phyloP scores from a whole-genome alignment of 2,797 vertebrate genomes.

The Silurus lanzhouensis region DNA sequence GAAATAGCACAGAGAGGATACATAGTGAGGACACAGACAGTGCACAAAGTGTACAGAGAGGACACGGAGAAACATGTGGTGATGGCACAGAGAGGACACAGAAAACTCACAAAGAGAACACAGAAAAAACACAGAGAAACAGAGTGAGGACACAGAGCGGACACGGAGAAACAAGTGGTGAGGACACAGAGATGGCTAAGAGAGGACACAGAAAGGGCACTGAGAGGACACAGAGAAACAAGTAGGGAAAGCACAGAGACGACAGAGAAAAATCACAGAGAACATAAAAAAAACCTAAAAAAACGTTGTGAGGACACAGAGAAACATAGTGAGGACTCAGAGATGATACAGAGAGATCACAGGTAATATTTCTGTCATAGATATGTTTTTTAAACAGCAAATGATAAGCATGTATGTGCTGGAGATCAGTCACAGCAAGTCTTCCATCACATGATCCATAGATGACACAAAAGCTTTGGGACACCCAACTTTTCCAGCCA shows the following conservation, averaged over 20 bases:
- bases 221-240: not conserved
- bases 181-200: not conserved
- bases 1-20: not conserved
- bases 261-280: not conserved
- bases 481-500: too few species aligned
- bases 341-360: not conserved
- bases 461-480: not conserved
- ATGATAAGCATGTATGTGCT: not conserved
- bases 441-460: constrained; percentile 61
- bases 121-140: not conserved
- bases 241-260: not conserved
- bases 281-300: not conserved
- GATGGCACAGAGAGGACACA: too few species aligned
- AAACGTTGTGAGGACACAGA: too few species aligned
- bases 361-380: not conserved
- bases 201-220: not conserved
- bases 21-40: not conserved
- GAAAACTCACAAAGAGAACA: not conserved
- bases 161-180: not conserved
- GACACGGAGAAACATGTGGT: not conserved
- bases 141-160: not conserved
- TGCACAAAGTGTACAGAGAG: not conserved
- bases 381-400: not conserved
- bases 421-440: constrained; percentile 61
- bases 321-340: too few species aligned